Percentiles rank a stretch among this genome's conserved stretches.
Conservation (phyloP, 1,140 invertebrate genomes). For the Drosophila kikkawai region DNA sequence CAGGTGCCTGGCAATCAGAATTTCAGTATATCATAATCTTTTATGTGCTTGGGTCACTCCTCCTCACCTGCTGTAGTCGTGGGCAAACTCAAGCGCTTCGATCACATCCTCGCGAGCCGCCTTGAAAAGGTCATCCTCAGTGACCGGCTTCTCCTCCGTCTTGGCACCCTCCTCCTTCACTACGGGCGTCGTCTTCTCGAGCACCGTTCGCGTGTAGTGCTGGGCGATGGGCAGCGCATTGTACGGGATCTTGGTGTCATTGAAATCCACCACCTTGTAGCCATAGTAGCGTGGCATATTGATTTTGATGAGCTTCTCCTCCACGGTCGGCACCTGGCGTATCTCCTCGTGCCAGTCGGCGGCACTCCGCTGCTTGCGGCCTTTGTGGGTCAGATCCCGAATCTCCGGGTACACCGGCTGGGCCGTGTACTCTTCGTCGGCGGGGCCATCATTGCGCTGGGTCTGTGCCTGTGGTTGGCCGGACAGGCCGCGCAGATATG, state of each 20-base stretch:
- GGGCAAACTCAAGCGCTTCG: constrained; percentile 64
- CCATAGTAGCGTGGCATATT: constrained; percentile 93
- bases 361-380: constrained; percentile 82
- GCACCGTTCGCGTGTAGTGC: constrained; percentile 90
- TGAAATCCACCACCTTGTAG: constrained; percentile 88
- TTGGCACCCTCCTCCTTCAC: constrained; percentile 51
- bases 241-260: constrained; percentile 88
- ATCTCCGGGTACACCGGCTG: constrained; percentile 88
- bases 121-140: constrained; percentile 75
- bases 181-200: constrained; percentile 83
- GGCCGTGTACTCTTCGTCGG: constrained; percentile 63
- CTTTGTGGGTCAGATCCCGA: constrained; percentile 86
- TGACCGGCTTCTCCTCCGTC: constrained; percentile 78
- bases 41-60: not conserved
- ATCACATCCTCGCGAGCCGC: constrained; percentile 53
- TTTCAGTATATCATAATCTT: not conserved
- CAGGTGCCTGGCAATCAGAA: constrained; percentile 57
- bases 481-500: constrained; percentile 19
- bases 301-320: constrained; percentile 92
- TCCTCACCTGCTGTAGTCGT: constrained; percentile 65
- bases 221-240: constrained; percentile 89
- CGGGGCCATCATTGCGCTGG: not conserved
- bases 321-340: constrained; percentile 88
- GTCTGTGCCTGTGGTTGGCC: constrained; percentile 28
- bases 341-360: constrained; percentile 87